A percentile compares a stretch with the other conserved stretches of the same genome.
phyloP scores from a whole-genome alignment of 2,113 vertebrate species.

The Microtus richardsoni region DNA sequence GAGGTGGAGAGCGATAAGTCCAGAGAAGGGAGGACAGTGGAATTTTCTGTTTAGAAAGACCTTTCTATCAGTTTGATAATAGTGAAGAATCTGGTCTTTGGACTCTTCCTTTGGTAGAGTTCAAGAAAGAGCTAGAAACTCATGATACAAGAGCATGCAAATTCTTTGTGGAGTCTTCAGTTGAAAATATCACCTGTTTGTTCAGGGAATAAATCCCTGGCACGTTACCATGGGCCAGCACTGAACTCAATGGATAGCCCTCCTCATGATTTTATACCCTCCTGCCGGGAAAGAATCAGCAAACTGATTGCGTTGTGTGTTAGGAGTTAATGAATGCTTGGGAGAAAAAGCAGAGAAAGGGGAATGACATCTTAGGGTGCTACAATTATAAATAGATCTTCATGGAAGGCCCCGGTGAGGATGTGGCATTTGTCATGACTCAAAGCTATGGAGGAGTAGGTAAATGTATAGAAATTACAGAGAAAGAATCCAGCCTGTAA shows the following conservation, averaged over 20 bases:
- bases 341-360: background rate
- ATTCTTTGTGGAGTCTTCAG: background rate
- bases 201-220: background rate
- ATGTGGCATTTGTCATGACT: background rate
- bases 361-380: background rate
- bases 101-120: background rate
- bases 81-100: background rate
- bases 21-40: background rate
- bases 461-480: background rate
- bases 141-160: background rate
- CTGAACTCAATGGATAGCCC: background rate
- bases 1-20: background rate
- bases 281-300: background rate
- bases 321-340: background rate
- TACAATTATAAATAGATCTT: background rate
- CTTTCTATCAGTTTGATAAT: background rate
- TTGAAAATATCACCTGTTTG: background rate
- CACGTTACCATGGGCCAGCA: background rate
- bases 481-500: background rate
- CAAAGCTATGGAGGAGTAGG: background rate
- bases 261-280: background rate
- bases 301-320: background rate
- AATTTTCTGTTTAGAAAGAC: background rate
- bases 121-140: background rate
- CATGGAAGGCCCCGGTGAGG: background rate